phyloP scores from a whole-genome alignment of 1,140 invertebrate species.

The Neodiprion fabricii region DNA sequence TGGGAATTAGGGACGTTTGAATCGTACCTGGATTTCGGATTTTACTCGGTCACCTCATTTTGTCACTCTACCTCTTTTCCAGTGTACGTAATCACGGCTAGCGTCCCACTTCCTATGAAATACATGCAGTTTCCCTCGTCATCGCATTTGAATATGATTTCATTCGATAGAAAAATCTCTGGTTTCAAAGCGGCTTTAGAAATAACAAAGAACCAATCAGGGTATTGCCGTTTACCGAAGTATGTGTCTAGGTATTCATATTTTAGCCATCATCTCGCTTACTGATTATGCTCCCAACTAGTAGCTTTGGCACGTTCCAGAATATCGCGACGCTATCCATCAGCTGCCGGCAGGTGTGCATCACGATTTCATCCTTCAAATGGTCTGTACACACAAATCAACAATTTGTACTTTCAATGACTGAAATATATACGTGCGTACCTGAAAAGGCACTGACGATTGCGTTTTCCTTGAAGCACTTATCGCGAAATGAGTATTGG shows the following conservation, averaged over 20 bases:
- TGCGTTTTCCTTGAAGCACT: conserved; percentile 45
- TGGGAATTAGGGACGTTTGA: conserved; percentile 28
- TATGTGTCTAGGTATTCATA: neutral
- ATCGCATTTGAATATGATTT: conserved; percentile 58
- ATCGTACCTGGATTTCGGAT: neutral
- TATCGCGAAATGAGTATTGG: conserved; percentile 44
- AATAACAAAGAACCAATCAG: neutral
- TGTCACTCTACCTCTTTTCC: conserved; percentile 59
- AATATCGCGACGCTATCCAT: conserved; percentile 38
- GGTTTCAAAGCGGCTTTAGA: conserved; percentile 34
- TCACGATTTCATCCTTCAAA: conserved; percentile 44
- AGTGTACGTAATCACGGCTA: conserved; percentile 60
- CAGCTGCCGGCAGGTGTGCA: conserved; percentile 36
- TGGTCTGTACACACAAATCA: conserved; percentile 31
- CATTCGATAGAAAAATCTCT: conserved; percentile 43
- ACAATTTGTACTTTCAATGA: neutral
- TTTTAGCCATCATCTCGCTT: conserved; percentile 17
- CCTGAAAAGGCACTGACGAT: conserved; percentile 43
- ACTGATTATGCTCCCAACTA: conserved; percentile 44
- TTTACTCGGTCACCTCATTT: neutral
- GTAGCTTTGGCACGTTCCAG: conserved; percentile 35
- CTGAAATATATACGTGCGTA: conserved; percentile 21
- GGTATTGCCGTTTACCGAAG: neutral
- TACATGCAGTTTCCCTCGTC: conserved; percentile 64
- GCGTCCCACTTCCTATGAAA: conserved; percentile 64